A percentile compares a stretch with the other conserved stretches of the same genome.
Evolutionary conservation across 2,113 vertebrate genomes (phyloP).

Genomic region (Gobio gobio): DNA sequence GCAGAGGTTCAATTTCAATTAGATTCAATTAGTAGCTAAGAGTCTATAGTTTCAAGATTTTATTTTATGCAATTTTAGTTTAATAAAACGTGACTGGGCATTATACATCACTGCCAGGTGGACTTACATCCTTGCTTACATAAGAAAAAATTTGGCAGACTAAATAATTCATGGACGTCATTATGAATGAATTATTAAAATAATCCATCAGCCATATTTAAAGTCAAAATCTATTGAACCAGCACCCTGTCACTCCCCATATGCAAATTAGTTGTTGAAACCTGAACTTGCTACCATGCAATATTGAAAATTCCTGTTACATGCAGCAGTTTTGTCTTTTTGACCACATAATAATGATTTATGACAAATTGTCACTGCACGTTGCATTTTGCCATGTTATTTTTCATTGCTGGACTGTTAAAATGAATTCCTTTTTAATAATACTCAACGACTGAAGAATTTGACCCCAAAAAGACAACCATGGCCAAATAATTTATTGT

Average conservation of each 20-base stretch:
- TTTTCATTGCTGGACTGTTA: neutral
- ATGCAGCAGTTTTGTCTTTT: conserved; percentile 1
- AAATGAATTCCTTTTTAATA: neutral
- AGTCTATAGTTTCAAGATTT: neutral
- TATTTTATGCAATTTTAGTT: conserved; percentile 59
- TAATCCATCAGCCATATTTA: conserved; percentile 77
- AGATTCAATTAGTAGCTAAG: neutral
- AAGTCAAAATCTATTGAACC: conserved; percentile 79
- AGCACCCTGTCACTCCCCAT: conserved; percentile 72
- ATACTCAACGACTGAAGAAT: neutral
- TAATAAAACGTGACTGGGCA: conserved; percentile 76
- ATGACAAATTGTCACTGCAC: neutral
- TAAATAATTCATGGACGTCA: conserved; percentile 81
- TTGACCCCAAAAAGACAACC: conserved; percentile 1
- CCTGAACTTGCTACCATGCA: conserved; percentile 49
- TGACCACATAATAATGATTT: neutral
- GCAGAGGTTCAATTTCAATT: neutral
- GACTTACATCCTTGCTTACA: conserved; percentile 74
- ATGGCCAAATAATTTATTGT: neutral
- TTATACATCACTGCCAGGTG: conserved; percentile 77
- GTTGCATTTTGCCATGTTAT: neutral
- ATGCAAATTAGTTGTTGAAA: conserved; percentile 69
- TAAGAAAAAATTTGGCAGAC: conserved; percentile 76
- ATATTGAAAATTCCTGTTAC: neutral
- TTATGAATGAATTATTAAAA: conserved; percentile 84